These are phyloP conservation scores for Thecocarcelia acutangulata DNA, from an alignment of 2,888 invertebrate species.

Conservation along the genomic window DNA sequence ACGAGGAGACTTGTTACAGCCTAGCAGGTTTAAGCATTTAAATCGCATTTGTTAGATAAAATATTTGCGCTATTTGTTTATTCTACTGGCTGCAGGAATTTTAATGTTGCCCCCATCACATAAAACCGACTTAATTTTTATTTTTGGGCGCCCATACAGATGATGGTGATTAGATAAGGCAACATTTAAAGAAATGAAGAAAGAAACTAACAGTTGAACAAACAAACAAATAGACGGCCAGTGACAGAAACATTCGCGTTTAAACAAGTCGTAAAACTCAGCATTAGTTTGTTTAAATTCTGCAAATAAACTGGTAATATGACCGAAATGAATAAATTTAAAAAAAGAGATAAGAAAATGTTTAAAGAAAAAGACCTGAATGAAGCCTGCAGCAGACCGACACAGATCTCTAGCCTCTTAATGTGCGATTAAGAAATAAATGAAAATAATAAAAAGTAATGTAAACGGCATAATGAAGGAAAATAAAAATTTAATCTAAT, in stretches of 20 bases:
- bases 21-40: constrained; percentile 48
- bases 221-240: constrained; percentile 15
- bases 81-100: constrained; percentile 1
- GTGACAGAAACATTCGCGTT: constrained; percentile 38
- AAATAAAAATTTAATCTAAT: constrained; percentile 46
- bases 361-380: background rate
- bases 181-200: constrained; percentile 54
- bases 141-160: constrained; percentile 65
- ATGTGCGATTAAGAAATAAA: constrained; percentile 40
- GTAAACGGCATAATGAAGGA: constrained; percentile 22
- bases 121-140: constrained; percentile 46
- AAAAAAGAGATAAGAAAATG: background rate
- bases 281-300: constrained; percentile 29
- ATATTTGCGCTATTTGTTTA: constrained; percentile 7
- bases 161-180: constrained; percentile 66
- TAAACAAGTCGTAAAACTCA: constrained; percentile 50
- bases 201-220: constrained; percentile 18
- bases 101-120: constrained; percentile 22
- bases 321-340: constrained; percentile 7
- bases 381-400: constrained; percentile 5
- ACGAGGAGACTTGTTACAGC: constrained; percentile 14
- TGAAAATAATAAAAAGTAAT: constrained; percentile 11
- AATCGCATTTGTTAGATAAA: constrained; percentile 49
- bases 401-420: constrained; percentile 35
- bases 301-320: constrained; percentile 36